Base-by-base conservation (phyloP, 2,113 vertebrate species). In the Nesogale talazaci region DNA sequence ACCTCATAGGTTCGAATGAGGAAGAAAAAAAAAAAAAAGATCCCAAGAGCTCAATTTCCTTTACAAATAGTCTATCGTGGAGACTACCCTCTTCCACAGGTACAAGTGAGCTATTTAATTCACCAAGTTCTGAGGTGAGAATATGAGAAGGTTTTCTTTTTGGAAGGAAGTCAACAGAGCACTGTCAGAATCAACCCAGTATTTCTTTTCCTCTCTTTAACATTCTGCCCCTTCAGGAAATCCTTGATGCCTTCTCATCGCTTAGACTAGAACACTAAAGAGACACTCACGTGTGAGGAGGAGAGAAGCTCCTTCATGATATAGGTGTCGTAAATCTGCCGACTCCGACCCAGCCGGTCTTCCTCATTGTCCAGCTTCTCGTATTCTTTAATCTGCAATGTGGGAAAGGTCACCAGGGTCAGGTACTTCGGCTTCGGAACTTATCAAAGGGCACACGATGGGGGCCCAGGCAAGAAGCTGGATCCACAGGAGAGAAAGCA, bases 271-370 rank as follows among this genome's bases (percentile, higher is more conserved):
- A 57, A 15, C 2, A 11, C 1, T 52, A 1, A 46, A 23, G 34
- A 40, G 80, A 86, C 34, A 96, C 99, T 97, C 97, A 99, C 99
- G 0, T 99, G 99, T 2, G 99, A 99, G 94, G 99, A 99, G 38
- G 99, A 99, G 31, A 99, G 99, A 11, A 99, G 98, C 97, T 99
- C 99, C 98, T 99, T 99, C 99, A 99, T 99, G 93, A 99, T 99
- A 96, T 99, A 99, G 2, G 98, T 98, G 76, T 99, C 99, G 0
- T 99, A 99, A 78, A 99, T 99, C 95, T 99, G 99, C 29, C 99
- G 98, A 95, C 99, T 99, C 61, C 99, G 97, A 88, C 95, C 97
- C 86, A 99, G 94, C 22, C 99, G 97, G 72, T 99, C 99, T 56
- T 99, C 99, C 95, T 99, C 99, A 0, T 98, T 99, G 95, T 99